Evolutionary conservation across 2,888 invertebrate species (phyloP).

Genomic region (Agapostemon virescens): DNA sequence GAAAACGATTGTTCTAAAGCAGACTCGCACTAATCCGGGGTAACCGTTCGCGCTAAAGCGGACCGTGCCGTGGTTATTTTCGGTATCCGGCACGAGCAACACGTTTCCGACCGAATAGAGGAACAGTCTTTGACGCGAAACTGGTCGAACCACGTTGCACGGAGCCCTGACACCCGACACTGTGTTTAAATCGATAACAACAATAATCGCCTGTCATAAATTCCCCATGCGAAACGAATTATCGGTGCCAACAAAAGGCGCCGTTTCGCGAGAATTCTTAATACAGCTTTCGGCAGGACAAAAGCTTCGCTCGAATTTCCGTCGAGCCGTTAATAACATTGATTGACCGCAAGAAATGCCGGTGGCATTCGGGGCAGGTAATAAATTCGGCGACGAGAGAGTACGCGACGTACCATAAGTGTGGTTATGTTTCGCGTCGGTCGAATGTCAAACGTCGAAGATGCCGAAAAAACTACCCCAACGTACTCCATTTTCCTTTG

Average conservation of each 20-base stretch:
- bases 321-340: background rate
- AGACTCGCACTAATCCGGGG: background rate
- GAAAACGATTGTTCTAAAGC: background rate
- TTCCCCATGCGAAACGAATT: constrained; percentile 15
- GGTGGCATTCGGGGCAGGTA: background rate
- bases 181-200: background rate
- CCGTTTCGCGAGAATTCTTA: background rate
- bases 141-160: constrained; percentile 12
- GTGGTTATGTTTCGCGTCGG: background rate
- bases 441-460: background rate
- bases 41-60: constrained; percentile 4
- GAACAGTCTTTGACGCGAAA: background rate
- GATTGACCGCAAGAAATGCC: background rate
- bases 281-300: background rate
- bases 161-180: background rate
- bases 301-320: background rate
- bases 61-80: constrained; percentile 40
- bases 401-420: background rate
- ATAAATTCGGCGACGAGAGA: background rate
- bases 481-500: background rate
- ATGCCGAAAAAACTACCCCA: constrained; percentile 4
- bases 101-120: constrained; percentile 8
- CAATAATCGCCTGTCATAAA: background rate
- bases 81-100: constrained; percentile 19
- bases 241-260: background rate